Conservation (phyloP, 2,797 vertebrate genomes). For the Siniperca obscura region DNA sequence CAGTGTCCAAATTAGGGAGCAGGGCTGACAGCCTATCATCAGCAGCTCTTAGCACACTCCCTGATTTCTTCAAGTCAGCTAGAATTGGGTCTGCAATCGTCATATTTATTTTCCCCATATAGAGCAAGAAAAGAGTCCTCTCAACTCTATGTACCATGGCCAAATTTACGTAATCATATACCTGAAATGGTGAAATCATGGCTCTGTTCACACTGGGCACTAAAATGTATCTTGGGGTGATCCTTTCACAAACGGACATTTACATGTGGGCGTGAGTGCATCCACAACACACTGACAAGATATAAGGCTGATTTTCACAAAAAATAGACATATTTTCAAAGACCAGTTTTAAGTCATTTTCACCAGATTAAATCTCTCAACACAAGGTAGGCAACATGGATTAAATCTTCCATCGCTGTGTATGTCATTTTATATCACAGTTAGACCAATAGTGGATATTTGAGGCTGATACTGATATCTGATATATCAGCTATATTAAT, state of each 20-base stretch:
- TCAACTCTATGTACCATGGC: not conserved
- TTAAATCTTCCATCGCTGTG: not conserved
- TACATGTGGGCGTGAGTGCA: not conserved
- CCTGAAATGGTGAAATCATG: slow-evolving; percentile 38
- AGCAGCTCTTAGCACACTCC: slow-evolving; percentile 53
- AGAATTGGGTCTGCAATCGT: slow-evolving; percentile 40
- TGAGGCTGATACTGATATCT: not conserved
- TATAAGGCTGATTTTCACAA: not conserved
- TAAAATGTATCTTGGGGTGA: not conserved
- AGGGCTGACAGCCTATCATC: slow-evolving; percentile 77
- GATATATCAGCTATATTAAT: too few species aligned
- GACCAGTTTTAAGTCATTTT: not conserved
- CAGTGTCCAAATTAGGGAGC: slow-evolving; percentile 77
- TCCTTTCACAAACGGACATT: slow-evolving; percentile 7
- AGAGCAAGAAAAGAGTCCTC: slow-evolving; percentile 50
- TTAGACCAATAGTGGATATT: not conserved
- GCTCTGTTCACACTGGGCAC: slow-evolving; percentile 17
- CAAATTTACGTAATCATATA: slow-evolving; percentile 65
- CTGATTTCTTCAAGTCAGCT: slow-evolving; percentile 63
- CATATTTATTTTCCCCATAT: slow-evolving; percentile 60
- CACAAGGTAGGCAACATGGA: not conserved
- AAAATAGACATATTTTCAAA: not conserved
- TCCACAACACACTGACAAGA: not conserved
- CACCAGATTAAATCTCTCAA: not conserved
- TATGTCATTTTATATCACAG: not conserved